Conservation (phyloP, 2,113 vertebrate genomes). For the Scartelaos histophorus region DNA sequence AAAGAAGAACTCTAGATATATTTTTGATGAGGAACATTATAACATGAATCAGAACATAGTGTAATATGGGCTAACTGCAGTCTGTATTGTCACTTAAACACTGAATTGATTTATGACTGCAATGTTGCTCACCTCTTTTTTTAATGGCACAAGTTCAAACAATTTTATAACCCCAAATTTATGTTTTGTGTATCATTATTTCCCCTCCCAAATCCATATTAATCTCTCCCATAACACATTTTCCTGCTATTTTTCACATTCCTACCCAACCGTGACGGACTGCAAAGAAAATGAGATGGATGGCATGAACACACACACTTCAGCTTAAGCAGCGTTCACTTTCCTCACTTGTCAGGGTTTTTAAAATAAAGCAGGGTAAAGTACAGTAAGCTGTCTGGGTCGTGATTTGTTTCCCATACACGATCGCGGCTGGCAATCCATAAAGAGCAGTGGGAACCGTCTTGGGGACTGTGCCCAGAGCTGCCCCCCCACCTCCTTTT, state of each 20-base stretch:
- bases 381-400: conserved; percentile 29
- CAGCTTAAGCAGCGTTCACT: conserved; percentile 20
- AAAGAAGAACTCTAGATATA: too few species aligned
- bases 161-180: neutral
- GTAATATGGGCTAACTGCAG: too few species aligned
- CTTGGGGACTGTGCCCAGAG: conserved; percentile 43
- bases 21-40: too few species aligned
- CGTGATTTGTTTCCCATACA: conserved; percentile 52
- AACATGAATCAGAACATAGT: too few species aligned
- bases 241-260: neutral
- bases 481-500: conserved; percentile 6
- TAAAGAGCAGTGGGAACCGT: conserved; percentile 74
- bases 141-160: neutral
- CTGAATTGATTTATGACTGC: neutral
- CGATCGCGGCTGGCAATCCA: conserved; percentile 60
- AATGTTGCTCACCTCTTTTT: neutral
- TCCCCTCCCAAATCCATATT: conserved; percentile 1
- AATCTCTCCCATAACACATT: neutral
- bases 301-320: conserved; percentile 10
- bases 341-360: conserved; percentile 29
- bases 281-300: conserved; percentile 19
- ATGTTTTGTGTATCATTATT: neutral
- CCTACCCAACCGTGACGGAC: neutral
- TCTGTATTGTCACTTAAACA: neutral
- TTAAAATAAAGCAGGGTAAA: conserved; percentile 43